Conservation (phyloP, 2,797 vertebrate genomes). For the Pseudochromis fuscus region DNA sequence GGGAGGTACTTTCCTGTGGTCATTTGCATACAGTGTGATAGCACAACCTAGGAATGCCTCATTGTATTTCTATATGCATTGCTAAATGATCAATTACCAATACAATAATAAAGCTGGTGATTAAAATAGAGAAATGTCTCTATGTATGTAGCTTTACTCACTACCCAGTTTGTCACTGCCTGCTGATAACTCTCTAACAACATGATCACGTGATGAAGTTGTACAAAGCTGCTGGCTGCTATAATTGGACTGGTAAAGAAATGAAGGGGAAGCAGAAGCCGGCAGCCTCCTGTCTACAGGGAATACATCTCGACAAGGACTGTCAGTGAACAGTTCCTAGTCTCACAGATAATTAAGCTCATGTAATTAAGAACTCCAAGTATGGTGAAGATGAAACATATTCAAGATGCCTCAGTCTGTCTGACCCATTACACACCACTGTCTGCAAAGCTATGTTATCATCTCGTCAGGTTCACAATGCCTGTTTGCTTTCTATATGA, state of each 20-base stretch:
- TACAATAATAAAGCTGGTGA: too few relatives aligned
- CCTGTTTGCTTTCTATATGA: background rate
- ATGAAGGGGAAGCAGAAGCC: slow-evolving; percentile 30
- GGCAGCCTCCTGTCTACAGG: slow-evolving; percentile 33
- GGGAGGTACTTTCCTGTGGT: too few relatives aligned
- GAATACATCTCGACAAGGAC: slow-evolving; percentile 38
- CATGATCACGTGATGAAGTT: slow-evolving; percentile 23
- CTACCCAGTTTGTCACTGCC: too few relatives aligned
- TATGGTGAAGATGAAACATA: slow-evolving; percentile 49
- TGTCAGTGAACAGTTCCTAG: slow-evolving; percentile 45
- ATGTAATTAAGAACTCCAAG: slow-evolving; percentile 61
- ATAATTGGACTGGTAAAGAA: slow-evolving; percentile 13
- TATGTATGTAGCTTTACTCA: too few relatives aligned
- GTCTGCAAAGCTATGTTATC: slow-evolving; percentile 28
- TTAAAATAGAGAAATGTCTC: too few relatives aligned
- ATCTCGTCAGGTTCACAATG: background rate
- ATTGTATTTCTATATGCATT: too few relatives aligned
- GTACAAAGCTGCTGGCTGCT: slow-evolving; percentile 22
- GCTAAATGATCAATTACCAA: too few relatives aligned
- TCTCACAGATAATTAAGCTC: slow-evolving; percentile 51
- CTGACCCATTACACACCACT: slow-evolving; percentile 47
- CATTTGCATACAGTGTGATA: too few relatives aligned
- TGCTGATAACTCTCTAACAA: too few relatives aligned
- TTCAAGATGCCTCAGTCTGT: slow-evolving; percentile 43
- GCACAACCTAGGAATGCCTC: too few relatives aligned